Evolutionary conservation across 1,140 invertebrate genomes (phyloP).

Genomic region (Linepithema humile): DNA sequence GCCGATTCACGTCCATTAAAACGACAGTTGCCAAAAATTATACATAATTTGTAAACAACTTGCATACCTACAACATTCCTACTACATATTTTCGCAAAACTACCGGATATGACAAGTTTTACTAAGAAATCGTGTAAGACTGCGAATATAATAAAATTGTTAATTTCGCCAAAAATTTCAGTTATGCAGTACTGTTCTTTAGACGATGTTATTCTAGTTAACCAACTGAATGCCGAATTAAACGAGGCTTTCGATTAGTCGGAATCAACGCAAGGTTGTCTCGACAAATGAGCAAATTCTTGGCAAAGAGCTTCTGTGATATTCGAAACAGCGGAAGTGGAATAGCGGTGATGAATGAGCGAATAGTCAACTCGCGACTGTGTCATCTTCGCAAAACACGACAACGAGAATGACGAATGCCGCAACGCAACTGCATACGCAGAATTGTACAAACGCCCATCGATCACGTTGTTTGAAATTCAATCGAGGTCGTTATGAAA

Average conservation of each 20-base stretch:
- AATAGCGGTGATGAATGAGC: conserved; percentile 30
- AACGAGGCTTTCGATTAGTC: background rate
- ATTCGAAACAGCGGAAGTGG: conserved; percentile 26
- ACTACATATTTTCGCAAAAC: background rate
- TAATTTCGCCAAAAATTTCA: background rate
- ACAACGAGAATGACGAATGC: conserved; percentile 11
- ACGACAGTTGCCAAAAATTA: conserved; percentile 42
- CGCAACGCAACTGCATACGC: background rate
- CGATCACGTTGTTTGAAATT: background rate
- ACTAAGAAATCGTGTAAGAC: background rate
- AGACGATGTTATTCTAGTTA: background rate
- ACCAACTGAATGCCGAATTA: background rate
- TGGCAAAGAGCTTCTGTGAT: background rate
- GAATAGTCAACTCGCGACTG: background rate
- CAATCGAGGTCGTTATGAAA: background rate
- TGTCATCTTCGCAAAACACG: background rate
- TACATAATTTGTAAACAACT: background rate
- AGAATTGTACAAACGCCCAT: background rate
- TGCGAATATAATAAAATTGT: background rate
- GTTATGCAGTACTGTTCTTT: background rate
- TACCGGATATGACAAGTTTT: background rate
- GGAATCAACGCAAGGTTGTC: conserved; percentile 1
- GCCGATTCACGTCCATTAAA: conserved; percentile 46
- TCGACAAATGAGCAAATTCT: background rate
- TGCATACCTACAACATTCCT: background rate